Conservation (phyloP, 2,888 invertebrate species). For the Caenorhabditis doughertyi region DNA sequence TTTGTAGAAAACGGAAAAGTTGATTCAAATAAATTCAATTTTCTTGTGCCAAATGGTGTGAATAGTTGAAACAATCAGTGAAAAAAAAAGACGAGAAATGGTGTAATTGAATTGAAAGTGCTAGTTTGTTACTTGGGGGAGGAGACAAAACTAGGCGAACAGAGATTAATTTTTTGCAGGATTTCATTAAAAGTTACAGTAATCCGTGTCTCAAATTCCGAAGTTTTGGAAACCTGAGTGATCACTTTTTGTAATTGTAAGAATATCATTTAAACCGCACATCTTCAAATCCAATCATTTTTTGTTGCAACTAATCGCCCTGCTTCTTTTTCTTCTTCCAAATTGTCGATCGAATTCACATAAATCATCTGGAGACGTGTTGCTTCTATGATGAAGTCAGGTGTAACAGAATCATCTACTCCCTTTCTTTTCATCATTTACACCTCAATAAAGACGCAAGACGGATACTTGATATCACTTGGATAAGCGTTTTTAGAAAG, state of each 20-base stretch:
- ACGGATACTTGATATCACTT: neutral
- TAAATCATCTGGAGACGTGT: conserved; percentile 31
- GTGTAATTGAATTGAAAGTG: conserved; percentile 30
- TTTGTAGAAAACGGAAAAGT: neutral
- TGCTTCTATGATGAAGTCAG: conserved; percentile 25
- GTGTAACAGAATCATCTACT: conserved; percentile 25
- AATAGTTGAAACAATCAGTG: conserved; percentile 22
- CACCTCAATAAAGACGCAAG: conserved; percentile 36
- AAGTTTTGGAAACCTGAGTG: too few relatives aligned
- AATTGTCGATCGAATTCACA: neutral
- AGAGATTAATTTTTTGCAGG: conserved; percentile 3
- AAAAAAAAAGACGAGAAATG: neutral
- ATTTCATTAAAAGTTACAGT: neutral
- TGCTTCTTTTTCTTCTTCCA: too few relatives aligned
- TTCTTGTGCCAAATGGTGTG: neutral
- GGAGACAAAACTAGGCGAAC: neutral
- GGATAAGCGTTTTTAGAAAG: too few relatives aligned
- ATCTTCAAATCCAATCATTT: too few relatives aligned
- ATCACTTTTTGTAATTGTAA: too few relatives aligned
- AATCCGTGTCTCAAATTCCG: too few relatives aligned
- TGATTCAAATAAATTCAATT: conserved; percentile 25
- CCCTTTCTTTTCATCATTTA: conserved; percentile 29
- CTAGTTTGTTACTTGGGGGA: neutral
- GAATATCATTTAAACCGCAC: too few relatives aligned
- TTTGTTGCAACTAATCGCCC: too few relatives aligned